Conservation (phyloP, 2,888 invertebrate species). For the Aphidoletes aphidimyza region DNA sequence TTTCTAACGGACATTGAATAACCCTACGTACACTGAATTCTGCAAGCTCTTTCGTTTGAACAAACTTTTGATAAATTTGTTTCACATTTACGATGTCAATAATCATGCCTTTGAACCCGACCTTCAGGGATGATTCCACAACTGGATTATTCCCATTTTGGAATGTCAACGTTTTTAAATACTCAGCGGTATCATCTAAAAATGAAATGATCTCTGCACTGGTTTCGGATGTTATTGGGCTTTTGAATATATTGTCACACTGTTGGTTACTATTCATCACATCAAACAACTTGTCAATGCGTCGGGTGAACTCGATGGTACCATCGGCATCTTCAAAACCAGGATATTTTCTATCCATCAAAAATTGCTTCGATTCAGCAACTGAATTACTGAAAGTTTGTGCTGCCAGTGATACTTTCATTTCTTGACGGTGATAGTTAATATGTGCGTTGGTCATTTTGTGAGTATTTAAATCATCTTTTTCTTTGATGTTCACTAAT, state of each 20-base stretch:
- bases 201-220: background rate
- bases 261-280: background rate
- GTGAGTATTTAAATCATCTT: background rate
- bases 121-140: background rate
- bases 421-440: background rate
- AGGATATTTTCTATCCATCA: background rate
- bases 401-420: background rate
- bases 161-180: background rate
- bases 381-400: background rate
- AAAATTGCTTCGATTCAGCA: background rate
- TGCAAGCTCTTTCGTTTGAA: background rate
- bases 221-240: background rate
- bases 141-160: background rate
- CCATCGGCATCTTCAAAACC: background rate
- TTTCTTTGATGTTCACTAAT: background rate
- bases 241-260: background rate
- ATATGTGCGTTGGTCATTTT: conserved; percentile 3
- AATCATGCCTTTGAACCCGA: background rate
- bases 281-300: background rate
- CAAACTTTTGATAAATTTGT: background rate
- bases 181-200: background rate
- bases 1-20: background rate
- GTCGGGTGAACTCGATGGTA: background rate
- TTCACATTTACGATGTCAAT: background rate
- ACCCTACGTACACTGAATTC: background rate